Evolutionary conservation across 2,888 invertebrate genomes (phyloP).

Genomic region (Brachyptera risi): DNA sequence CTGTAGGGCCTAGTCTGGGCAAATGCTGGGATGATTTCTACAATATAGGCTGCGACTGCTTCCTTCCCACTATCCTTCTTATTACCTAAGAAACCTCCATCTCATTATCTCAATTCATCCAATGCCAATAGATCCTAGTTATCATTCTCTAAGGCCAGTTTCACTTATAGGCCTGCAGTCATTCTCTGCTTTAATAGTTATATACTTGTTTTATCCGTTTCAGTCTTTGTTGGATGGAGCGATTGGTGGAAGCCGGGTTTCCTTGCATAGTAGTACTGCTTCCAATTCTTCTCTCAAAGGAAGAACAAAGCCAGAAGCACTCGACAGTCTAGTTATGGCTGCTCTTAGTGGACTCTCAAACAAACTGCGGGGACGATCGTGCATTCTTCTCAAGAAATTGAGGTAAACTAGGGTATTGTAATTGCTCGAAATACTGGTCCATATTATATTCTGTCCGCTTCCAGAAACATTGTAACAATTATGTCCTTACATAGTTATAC

Average conservation of each 20-base stretch:
- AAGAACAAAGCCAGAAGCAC: constrained; percentile 40
- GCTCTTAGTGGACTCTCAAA: constrained; percentile 50
- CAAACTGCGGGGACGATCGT: constrained; percentile 47
- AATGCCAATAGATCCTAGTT: not conserved
- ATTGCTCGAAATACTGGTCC: too few species aligned
- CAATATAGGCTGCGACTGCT: too few species aligned
- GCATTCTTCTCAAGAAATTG: constrained; percentile 47
- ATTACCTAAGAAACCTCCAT: not conserved
- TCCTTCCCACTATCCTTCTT: too few species aligned
- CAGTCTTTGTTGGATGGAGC: constrained; percentile 26
- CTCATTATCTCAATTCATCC: not conserved
- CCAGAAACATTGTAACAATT: too few species aligned
- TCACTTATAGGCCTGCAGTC: too few species aligned
- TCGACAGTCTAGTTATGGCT: constrained; percentile 50
- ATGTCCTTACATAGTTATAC: too few species aligned
- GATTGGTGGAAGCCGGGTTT: constrained; percentile 30
- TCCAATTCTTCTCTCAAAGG: constrained; percentile 36
- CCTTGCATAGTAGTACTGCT: constrained; percentile 34
- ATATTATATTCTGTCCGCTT: too few species aligned
- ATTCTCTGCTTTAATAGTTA: not conserved
- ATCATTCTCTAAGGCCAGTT: too few species aligned
- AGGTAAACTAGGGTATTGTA: too few species aligned
- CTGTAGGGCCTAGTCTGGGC: too few species aligned
- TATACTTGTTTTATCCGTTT: not conserved
- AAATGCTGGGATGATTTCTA: too few species aligned